A percentile compares a stretch with the other conserved stretches of the same genome.
Conservation (phyloP, 2,888 invertebrate species). For the Steromphala cineraria region DNA sequence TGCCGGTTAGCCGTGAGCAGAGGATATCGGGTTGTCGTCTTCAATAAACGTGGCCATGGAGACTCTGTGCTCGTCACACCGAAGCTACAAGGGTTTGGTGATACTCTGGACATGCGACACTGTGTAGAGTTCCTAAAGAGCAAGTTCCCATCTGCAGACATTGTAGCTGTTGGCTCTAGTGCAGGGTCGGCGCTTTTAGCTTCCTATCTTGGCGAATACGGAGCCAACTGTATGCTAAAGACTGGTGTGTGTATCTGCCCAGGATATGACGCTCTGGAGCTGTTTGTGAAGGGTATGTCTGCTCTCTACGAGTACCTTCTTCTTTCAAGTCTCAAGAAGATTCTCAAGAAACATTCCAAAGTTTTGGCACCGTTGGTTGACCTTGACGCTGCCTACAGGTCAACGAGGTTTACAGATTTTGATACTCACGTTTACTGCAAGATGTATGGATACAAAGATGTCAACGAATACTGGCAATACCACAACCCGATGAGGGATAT, state of each 20-base stretch:
- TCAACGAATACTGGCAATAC: slow-evolving; percentile 48
- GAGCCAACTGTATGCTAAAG: slow-evolving; percentile 39
- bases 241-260: slow-evolving; percentile 51
- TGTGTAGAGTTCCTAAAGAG: slow-evolving; percentile 42
- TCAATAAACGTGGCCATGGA: slow-evolving; percentile 53
- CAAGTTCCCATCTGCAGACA: slow-evolving; percentile 29
- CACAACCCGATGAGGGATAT: slow-evolving; percentile 54
- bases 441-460: slow-evolving; percentile 28
- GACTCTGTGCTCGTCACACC: slow-evolving; percentile 45
- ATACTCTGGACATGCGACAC: slow-evolving; percentile 51
- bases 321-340: slow-evolving; percentile 29
- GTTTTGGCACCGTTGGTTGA: slow-evolving; percentile 36
- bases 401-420: slow-evolving; percentile 34
- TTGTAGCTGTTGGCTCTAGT: slow-evolving; percentile 43
- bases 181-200: slow-evolving; percentile 48
- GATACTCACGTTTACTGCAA: slow-evolving; percentile 39
- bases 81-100: slow-evolving; percentile 50
- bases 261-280: slow-evolving; percentile 37
- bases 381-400: slow-evolving; percentile 29
- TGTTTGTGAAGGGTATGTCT: background rate
- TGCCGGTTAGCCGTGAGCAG: slow-evolving; percentile 28
- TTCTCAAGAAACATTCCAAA: slow-evolving; percentile 33
- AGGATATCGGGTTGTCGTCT: slow-evolving; percentile 48
- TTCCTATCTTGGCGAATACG: slow-evolving; percentile 57
- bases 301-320: slow-evolving; percentile 31